phyloP scores from a whole-genome alignment of 2,113 vertebrate species.

The Lasiurus cinereus region DNA sequence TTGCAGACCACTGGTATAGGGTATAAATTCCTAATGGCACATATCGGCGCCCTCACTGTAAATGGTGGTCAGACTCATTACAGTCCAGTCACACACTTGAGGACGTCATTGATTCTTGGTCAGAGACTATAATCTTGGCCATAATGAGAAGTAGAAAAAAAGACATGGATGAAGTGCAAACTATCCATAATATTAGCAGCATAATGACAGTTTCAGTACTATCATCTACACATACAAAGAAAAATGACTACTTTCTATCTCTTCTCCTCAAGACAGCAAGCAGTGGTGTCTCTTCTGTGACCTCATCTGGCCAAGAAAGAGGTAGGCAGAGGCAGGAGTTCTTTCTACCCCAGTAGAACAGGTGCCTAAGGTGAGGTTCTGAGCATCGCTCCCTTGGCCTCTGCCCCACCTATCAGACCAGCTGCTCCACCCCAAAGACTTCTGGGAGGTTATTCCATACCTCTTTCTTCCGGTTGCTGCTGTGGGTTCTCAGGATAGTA shows the following conservation, averaged over 20 bases:
- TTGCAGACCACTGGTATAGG: no score
- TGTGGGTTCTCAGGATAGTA: constrained; percentile 60
- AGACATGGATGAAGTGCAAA: background rate
- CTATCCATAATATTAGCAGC: background rate
- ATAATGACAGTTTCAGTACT: background rate
- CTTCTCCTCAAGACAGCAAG: background rate
- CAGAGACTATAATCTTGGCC: background rate
- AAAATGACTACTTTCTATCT: background rate
- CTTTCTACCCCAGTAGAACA: background rate
- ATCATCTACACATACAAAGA: background rate
- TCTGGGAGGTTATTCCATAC: constrained; percentile 65
- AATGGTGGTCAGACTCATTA: background rate
- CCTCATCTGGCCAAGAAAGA: background rate
- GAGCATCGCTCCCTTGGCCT: background rate
- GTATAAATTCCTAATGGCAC: background rate
- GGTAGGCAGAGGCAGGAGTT: background rate
- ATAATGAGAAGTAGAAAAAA: background rate
- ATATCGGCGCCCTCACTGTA: background rate
- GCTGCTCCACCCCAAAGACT: background rate
- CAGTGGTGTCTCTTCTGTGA: no score
- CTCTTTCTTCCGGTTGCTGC: constrained; percentile 76
- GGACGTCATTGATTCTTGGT: background rate
- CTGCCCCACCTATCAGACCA: background rate
- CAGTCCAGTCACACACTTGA: background rate
- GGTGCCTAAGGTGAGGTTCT: background rate